Evolutionary conservation across 1,140 invertebrate species (phyloP), one percentile per base, ranked within the genome.

Genomic region (Leptinotarsa defecta): DNA sequence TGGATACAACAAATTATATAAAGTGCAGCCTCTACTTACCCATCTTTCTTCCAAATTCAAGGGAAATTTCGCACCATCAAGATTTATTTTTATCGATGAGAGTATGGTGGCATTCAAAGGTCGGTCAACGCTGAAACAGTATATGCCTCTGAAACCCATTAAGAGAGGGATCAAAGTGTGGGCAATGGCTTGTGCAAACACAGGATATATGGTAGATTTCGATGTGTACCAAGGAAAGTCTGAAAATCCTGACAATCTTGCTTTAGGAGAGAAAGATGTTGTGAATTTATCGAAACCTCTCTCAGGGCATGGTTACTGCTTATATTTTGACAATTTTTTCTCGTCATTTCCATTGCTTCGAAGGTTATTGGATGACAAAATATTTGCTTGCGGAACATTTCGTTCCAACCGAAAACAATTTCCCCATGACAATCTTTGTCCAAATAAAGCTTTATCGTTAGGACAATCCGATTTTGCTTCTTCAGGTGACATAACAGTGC

Each of bases 91-190:
- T 62, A 62, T 80, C 13, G 77, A 80, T 64, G 79, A 79, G 85
- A 49, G 64, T 61, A 75, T 75, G 71, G 73, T 77, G 34, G 65
- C 43, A 63, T 79, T 77, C 73, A 79, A 86, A 81, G 83, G 82
- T 68, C 78, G 82, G 75, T 83, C 77, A 76, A 78, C 79, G 13
- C 78, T 87, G 74, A 86, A 86, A 80, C 85, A 88, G 78, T 88
- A 87, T 78, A 84, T 84, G 43, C 85, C 85, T 74, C 83, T 81
- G 76, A 88, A 88, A 81, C 86, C 86, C 52, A 86, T 86, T 74
- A 88, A 88, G 82, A 81, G 86, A 78, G 86, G 85, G 6, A 69
- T 62, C 24, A 68, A 74, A 20, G 48, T 68, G 19, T 74, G 74
- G 68, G 67, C 48, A n/a, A 27, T 68, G 4, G 20, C 43, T 8